Percentiles rank a stretch among this genome's conserved stretches.
Evolutionary conservation across 2,797 vertebrate genomes (phyloP).

Genomic region (Sebastolobus altivelis): DNA sequence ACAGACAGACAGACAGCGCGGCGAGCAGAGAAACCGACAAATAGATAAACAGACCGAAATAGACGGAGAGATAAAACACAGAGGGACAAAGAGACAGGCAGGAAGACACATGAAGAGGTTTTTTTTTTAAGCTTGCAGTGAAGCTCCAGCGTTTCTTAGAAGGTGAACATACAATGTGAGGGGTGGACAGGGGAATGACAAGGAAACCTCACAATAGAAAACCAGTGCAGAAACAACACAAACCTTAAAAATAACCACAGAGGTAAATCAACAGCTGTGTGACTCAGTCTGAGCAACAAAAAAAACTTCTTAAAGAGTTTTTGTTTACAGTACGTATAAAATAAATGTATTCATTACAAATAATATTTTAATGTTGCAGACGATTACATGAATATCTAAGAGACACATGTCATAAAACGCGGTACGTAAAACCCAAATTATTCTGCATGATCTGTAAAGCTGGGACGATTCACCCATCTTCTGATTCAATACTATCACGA

Average conservation of each 20-base stretch:
- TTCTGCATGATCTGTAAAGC: too few relatives aligned
- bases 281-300: background rate
- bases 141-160: slow-evolving; percentile 30
- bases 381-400: background rate
- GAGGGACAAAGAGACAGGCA: slow-evolving; percentile 15
- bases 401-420: background rate
- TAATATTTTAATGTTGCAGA: background rate
- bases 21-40: slow-evolving; percentile 45
- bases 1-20: slow-evolving; percentile 45
- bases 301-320: too few relatives aligned
- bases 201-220: background rate
- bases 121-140: slow-evolving; percentile 29
- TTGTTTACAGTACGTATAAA: too few relatives aligned
- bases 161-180: slow-evolving; percentile 14
- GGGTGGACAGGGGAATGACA: slow-evolving; percentile 30
- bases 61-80: slow-evolving; percentile 57
- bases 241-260: background rate
- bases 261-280: background rate
- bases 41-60: slow-evolving; percentile 58
- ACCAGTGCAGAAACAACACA: background rate
- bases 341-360: background rate
- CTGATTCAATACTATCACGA: too few relatives aligned
- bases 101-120: slow-evolving; percentile 27
- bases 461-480: too few relatives aligned
- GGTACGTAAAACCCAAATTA: background rate